These are phyloP conservation scores for Seira musarum DNA, from an alignment of 2,888 invertebrate species.

Conservation along the genomic window DNA sequence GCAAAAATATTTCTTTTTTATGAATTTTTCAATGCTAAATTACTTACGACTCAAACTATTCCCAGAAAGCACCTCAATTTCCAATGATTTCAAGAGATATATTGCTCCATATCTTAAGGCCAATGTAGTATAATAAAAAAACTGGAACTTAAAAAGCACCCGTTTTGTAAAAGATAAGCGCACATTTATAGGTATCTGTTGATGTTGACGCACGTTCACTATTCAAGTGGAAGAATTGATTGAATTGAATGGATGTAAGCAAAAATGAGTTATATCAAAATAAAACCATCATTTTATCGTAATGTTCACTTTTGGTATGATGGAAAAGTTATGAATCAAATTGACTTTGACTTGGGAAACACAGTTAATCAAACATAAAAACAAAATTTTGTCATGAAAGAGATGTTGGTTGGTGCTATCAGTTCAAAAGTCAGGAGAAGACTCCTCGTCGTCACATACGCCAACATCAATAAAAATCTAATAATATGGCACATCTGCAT, in stretches of 20 bases:
- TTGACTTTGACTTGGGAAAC: too few species aligned
- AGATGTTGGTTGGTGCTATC: neutral
- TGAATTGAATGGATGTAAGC: neutral
- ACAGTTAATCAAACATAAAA: neutral
- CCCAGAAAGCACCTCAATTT: too few species aligned
- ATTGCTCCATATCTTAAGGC: too few species aligned
- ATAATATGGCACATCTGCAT: neutral
- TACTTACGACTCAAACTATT: too few species aligned
- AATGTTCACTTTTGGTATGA: too few species aligned
- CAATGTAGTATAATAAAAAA: neutral
- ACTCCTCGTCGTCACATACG: conserved; percentile 32
- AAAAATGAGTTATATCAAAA: neutral
- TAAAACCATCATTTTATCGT: neutral
- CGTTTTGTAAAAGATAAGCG: neutral
- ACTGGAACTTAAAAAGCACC: neutral
- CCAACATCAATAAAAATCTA: neutral
- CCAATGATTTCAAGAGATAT: too few species aligned
- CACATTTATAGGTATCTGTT: neutral
- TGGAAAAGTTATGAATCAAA: neutral
- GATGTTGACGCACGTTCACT: neutral
- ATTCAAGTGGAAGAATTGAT: neutral
- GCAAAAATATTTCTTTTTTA: too few species aligned
- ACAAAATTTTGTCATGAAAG: too few species aligned
- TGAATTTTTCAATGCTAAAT: too few species aligned
- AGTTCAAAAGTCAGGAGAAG: conserved; percentile 33